Evolutionary conservation across 2,113 vertebrate species (phyloP).

Genomic region (Myiozetetes cayanensis): DNA sequence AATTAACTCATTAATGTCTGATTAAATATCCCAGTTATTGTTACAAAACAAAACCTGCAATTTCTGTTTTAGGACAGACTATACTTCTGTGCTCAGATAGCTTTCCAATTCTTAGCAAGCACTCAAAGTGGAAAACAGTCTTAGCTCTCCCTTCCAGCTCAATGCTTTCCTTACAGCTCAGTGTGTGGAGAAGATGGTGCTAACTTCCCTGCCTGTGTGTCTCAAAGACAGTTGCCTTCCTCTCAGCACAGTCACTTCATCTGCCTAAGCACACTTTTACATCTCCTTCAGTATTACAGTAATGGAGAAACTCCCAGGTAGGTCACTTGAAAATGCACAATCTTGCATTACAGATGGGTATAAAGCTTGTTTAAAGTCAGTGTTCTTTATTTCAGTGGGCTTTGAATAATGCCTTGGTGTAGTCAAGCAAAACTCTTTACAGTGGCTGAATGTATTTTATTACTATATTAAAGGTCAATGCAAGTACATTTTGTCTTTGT

Average conservation of each 20-base stretch:
- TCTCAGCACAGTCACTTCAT: not conserved
- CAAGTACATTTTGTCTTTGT: conserved; percentile 4
- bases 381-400: not conserved
- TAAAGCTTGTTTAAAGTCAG: not conserved
- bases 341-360: not conserved
- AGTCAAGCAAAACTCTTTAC: conserved; percentile 5
- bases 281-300: not conserved
- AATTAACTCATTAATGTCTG: not conserved
- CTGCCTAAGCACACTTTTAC: not conserved
- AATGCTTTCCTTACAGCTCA: not conserved
- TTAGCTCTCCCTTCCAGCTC: not conserved
- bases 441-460: not conserved
- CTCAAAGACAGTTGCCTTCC: not conserved
- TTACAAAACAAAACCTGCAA: not conserved
- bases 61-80: not conserved
- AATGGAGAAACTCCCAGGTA: not conserved
- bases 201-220: not conserved
- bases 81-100: not conserved
- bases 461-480: conserved; percentile 6
- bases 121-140: not conserved
- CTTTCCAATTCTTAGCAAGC: not conserved
- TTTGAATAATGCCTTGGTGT: not conserved
- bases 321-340: not conserved
- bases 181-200: not conserved
- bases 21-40: not conserved